Conservation (phyloP, 2,113 vertebrate genomes). For the Caranx melampygus region DNA sequence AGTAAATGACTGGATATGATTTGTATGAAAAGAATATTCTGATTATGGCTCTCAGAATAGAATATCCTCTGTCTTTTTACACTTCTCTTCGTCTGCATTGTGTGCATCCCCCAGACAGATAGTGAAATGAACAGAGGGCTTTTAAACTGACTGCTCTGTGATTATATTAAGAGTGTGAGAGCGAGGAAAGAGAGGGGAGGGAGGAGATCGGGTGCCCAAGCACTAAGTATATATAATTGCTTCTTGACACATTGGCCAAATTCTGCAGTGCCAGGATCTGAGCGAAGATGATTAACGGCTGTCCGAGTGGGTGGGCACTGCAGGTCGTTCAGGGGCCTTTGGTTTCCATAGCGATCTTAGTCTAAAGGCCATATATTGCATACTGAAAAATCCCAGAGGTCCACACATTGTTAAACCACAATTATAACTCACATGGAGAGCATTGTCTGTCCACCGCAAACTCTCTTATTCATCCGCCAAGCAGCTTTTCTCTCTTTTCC, state of each 20-base stretch:
- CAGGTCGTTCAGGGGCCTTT: slow-evolving; percentile 80
- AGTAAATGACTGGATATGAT: slow-evolving; percentile 81
- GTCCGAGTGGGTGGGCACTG: slow-evolving; percentile 83
- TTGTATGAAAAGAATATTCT: slow-evolving; percentile 81
- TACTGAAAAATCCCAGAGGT: slow-evolving; percentile 76
- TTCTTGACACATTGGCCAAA: slow-evolving; percentile 87
- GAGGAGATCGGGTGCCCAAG: slow-evolving; percentile 72
- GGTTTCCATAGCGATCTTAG: slow-evolving; percentile 85
- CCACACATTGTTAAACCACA: slow-evolving; percentile 85
- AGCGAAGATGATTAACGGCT: slow-evolving; percentile 88
- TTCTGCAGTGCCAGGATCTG: slow-evolving; percentile 90
- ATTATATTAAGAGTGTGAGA: slow-evolving; percentile 84
- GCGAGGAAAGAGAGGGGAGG: slow-evolving; percentile 60
- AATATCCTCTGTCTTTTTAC: slow-evolving; percentile 73
- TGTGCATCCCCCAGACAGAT: slow-evolving; percentile 79
- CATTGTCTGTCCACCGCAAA: slow-evolving; percentile 74
- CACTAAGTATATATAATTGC: slow-evolving; percentile 89
- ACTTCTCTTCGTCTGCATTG: slow-evolving; percentile 79
- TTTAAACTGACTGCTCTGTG: slow-evolving; percentile 82
- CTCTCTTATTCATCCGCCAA: slow-evolving; percentile 69
- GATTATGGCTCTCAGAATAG: slow-evolving; percentile 76
- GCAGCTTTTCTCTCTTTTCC: slow-evolving; percentile 36
- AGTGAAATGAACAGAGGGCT: slow-evolving; percentile 81
- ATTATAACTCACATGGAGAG: slow-evolving; percentile 83
- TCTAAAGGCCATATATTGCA: slow-evolving; percentile 83